A percentile compares a stretch with the other conserved stretches of the same genome.
These are phyloP conservation scores for Hippotragus niger DNA, from an alignment of 2,113 vertebrate species.

Conservation along the genomic window DNA sequence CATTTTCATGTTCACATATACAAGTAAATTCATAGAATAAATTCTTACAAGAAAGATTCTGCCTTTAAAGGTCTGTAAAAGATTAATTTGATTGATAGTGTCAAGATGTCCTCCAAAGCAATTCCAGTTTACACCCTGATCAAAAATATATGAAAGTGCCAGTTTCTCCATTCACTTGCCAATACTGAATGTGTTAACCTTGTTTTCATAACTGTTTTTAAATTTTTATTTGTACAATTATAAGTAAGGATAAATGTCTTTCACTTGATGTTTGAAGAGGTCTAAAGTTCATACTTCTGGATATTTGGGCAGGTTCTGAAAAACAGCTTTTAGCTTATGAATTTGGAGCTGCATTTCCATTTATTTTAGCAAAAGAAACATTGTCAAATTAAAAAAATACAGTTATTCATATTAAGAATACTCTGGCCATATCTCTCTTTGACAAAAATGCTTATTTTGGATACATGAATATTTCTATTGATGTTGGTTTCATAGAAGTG, in stretches of 20 bases:
- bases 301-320: not conserved
- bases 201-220: not conserved
- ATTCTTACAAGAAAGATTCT: not conserved
- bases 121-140: not conserved
- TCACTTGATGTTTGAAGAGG: not conserved
- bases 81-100: not conserved
- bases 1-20: not conserved
- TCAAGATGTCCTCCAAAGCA: not conserved
- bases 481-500: conserved; percentile 46
- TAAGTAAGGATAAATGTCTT: not conserved
- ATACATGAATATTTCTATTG: conserved; percentile 48
- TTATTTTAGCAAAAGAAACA: conserved; percentile 38
- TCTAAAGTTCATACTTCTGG: not conserved
- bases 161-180: not conserved
- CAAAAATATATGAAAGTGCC: not conserved
- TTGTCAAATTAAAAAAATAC: not conserved
- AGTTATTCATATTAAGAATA: conserved; percentile 37
- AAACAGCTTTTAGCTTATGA: not conserved
- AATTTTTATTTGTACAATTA: not conserved
- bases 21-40: not conserved
- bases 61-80: not conserved
- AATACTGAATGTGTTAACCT: not conserved
- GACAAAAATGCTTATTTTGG: conserved; percentile 54
- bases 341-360: not conserved
- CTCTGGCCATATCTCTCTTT: not conserved